Base-by-base conservation (phyloP, 2,797 vertebrate genomes). In the Coreius guichenoti region DNA sequence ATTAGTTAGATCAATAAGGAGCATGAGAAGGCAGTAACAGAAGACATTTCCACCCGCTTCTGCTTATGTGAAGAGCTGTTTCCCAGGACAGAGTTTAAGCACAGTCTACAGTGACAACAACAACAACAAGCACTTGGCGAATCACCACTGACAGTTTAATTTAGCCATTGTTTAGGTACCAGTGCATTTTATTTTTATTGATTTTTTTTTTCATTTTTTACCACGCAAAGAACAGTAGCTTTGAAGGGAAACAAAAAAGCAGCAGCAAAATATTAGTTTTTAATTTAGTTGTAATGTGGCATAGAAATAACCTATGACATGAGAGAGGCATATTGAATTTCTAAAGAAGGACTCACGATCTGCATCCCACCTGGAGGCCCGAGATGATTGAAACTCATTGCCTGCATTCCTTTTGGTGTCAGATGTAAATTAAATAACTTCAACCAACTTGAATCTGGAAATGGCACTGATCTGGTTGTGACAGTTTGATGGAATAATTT, bases 1-100 rank as follows among this genome's bases (percentile, higher is more conserved):
- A 79, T 84, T 84, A 84, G 83, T 67, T 79, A 54, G 51, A 84
- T 84, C 83, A 84, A 79, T 84, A 79, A 58, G 65, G 29, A 70
- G 49, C 75, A 69, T 70, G 65, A 68, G 26, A 79, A 58, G 51
- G 51, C 75, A 84, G 83, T 69, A 84, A 85, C 65, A 72, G 83
- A 85, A 72, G 67, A 63, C 65, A 79, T 85, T 79, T 79, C 29
- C 79, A 16, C 29, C 29, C 9, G 14, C 49, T 79, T 58, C 33
- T 58, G 75, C 83, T 84, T 33, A 36, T 70, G 83, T n/a, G 51
- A 43, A 84, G 49, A 61, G 67, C 8, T 31, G 51, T 78, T 79
- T 85, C 63, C 58, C 67, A 79, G 21, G 75, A 79, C 29, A 69
- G n/a, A 70, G 83, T 84, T 77, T 58, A 70, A 70, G 33, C n/a